Conservation (phyloP, 2,888 invertebrate species). For the Aphidius colemani region DNA sequence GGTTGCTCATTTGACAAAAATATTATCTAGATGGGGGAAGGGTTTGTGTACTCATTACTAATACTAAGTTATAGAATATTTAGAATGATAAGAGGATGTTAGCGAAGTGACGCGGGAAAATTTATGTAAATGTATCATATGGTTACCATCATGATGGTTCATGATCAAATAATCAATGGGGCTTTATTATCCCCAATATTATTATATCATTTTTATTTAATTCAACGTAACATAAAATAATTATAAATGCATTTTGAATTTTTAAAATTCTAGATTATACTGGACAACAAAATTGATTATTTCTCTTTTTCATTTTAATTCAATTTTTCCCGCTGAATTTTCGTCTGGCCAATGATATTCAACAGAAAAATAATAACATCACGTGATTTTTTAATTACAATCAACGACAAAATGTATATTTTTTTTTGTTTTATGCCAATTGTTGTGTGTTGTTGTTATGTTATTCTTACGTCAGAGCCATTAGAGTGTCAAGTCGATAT, state of each 20-base stretch:
- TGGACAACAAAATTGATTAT: no score
- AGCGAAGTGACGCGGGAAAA: conserved; percentile 57
- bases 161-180: conserved; percentile 24
- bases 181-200: conserved; percentile 23
- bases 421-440: no score
- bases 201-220: conserved; percentile 23
- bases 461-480: no score
- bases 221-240: background rate
- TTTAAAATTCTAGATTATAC: no score
- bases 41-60: conserved; percentile 25
- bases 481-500: no score
- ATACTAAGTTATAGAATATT: conserved; percentile 32
- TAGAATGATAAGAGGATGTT: conserved; percentile 55
- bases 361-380: no score
- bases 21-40: conserved; percentile 24
- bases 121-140: conserved; percentile 20
- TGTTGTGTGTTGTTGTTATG: no score
- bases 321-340: no score
- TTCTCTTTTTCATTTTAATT: no score
- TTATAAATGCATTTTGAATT: background rate
- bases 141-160: conserved; percentile 30
- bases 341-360: no score
- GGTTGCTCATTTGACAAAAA: conserved; percentile 28
- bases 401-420: no score
- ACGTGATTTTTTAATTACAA: no score